These are phyloP conservation scores for Pterocles gutturalis DNA, from an alignment of 2,113 vertebrate genomes.

Conservation along the genomic window DNA sequence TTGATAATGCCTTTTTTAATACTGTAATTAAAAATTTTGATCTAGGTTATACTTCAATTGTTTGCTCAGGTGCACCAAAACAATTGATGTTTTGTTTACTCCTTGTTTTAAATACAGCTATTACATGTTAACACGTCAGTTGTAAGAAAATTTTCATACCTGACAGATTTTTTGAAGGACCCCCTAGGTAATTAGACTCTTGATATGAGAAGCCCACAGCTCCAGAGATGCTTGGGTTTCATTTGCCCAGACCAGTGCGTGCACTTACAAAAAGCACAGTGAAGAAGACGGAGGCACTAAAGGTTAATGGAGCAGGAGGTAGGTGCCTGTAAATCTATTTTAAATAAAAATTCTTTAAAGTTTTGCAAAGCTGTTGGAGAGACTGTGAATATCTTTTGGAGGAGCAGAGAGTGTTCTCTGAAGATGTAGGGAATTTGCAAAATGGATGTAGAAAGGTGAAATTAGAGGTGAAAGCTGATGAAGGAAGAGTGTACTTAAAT, in stretches of 20 bases:
- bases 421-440: not conserved
- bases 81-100: not conserved
- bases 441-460: not conserved
- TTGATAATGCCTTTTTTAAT: slow-evolving; percentile 50
- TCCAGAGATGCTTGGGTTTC: not conserved
- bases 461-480: not conserved
- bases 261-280: not conserved
- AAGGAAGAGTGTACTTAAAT: not conserved
- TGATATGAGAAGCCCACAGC: not conserved
- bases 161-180: not conserved
- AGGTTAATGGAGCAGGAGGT: not conserved
- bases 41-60: slow-evolving; percentile 6
- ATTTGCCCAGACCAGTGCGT: not conserved
- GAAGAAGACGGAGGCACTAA: not conserved
- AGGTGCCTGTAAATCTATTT: not conserved
- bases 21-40: slow-evolving; percentile 15
- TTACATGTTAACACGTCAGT: slow-evolving; percentile 1
- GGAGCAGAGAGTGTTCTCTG: not conserved
- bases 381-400: not conserved
- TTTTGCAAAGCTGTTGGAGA: not conserved
- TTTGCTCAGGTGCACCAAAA: slow-evolving; percentile 6
- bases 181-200: not conserved
- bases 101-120: not conserved
- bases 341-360: not conserved
- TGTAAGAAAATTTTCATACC: not conserved